These are phyloP conservation scores for Busseola fusca DNA, from an alignment of 2,888 invertebrate genomes.

Conservation along the genomic window DNA sequence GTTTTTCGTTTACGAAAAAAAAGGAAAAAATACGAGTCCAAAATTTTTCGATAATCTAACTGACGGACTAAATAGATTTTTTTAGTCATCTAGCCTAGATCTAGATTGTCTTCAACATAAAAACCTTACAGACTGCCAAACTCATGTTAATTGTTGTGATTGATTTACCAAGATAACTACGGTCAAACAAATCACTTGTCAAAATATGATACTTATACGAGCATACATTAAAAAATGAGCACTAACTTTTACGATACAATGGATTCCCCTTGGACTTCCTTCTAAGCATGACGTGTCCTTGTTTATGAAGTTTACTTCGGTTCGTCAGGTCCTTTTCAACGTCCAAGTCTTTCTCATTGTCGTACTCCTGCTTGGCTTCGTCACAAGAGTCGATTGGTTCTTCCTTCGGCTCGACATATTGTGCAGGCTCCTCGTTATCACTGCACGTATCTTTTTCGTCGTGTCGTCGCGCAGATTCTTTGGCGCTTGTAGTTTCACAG, in stretches of 20 bases:
- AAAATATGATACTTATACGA: neutral
- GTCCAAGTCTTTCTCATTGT: constrained; percentile 79
- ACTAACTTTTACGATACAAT: constrained; percentile 91
- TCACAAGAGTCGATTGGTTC: constrained; percentile 78
- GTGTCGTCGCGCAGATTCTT: constrained; percentile 91
- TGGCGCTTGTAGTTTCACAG: constrained; percentile 90
- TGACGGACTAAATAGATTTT: no score
- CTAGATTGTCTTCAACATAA: neutral
- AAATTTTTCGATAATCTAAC: no score
- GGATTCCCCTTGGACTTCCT: constrained; percentile 91
- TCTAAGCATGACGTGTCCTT: constrained; percentile 89
- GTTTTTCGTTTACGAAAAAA: no score
- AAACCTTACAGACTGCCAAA: neutral
- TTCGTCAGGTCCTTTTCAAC: constrained; percentile 67
- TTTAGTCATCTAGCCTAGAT: no score
- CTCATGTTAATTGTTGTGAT: neutral
- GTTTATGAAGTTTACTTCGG: constrained; percentile 79
- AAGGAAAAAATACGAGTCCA: no score
- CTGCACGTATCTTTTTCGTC: constrained; percentile 93
- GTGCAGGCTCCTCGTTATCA: constrained; percentile 88
- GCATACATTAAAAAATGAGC: neutral
- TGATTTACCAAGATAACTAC: neutral
- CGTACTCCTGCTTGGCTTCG: constrained; percentile 77
- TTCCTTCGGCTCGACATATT: constrained; percentile 64
- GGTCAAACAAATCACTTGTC: neutral